Conservation (phyloP, 2,797 vertebrate genomes). For the Epinephelus awoara region DNA sequence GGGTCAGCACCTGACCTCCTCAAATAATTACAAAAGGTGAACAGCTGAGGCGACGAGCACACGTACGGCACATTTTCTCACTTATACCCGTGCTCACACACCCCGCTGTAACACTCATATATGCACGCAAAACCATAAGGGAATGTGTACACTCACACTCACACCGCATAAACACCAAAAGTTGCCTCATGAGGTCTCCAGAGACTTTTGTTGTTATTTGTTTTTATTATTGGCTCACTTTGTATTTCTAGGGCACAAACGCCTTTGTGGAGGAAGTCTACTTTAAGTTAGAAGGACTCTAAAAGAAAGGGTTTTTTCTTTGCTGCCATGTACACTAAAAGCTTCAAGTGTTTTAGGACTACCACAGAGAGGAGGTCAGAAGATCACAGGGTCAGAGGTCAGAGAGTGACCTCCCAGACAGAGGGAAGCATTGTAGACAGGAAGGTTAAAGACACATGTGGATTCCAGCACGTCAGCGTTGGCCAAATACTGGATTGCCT, state of each 20-base stretch:
- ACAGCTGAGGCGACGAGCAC: conserved; percentile 68
- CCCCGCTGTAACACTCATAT: neutral
- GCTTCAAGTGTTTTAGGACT: conserved; percentile 45
- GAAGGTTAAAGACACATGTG: conserved; percentile 82
- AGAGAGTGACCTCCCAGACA: conserved; percentile 74
- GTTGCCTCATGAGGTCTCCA: conserved; percentile 22
- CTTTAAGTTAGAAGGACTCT: conserved; percentile 28
- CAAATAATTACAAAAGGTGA: conserved; percentile 74
- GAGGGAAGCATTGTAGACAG: conserved; percentile 78
- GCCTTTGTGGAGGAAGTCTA: conserved; percentile 38
- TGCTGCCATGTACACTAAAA: conserved; percentile 38
- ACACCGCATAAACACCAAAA: conserved; percentile 28
- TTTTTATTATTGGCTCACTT: conserved; percentile 60
- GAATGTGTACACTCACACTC: conserved; percentile 13
- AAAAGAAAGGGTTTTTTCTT: neutral
- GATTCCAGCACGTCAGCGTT: conserved; percentile 81
- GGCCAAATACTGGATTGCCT: conserved; percentile 67
- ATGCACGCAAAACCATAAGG: conserved; percentile 22
- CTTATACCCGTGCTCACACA: conserved; percentile 21
- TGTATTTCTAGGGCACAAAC: conserved; percentile 32
- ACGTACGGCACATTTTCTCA: conserved; percentile 59
- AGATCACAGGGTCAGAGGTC: conserved; percentile 72
- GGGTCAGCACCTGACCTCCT: conserved; percentile 75
- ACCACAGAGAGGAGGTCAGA: conserved; percentile 67
- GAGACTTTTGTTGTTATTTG: conserved; percentile 47